phyloP scores from a whole-genome alignment of 2,888 invertebrate genomes.

The Sussaba pulchella region DNA sequence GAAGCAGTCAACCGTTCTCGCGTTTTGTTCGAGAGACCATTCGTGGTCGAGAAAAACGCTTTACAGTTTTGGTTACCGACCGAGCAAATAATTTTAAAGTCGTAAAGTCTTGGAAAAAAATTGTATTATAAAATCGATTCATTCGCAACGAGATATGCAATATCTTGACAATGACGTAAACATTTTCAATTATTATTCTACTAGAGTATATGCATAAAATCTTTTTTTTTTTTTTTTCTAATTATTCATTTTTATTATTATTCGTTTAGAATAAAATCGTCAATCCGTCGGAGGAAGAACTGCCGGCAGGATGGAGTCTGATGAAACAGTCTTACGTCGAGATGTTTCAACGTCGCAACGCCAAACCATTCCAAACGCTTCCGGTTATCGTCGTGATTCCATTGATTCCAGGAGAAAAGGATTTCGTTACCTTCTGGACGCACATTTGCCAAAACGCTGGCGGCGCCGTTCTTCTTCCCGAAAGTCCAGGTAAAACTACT shows the following conservation, averaged over 20 bases:
- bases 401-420: constrained; percentile 82
- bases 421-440: constrained; percentile 87
- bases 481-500: constrained; percentile 77
- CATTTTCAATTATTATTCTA: too few relatives aligned
- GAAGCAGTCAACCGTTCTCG: too few relatives aligned
- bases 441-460: constrained; percentile 87
- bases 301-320: constrained; percentile 88
- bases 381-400: constrained; percentile 78
- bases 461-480: constrained; percentile 75
- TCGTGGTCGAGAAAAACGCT: too few relatives aligned
- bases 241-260: neutral
- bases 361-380: constrained; percentile 75
- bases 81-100: too few relatives aligned
- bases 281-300: constrained; percentile 85
- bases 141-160: neutral
- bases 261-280: constrained; percentile 79
- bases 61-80: too few relatives aligned
- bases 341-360: constrained; percentile 76
- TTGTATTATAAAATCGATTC: too few relatives aligned
- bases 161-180: neutral
- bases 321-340: constrained; percentile 84
- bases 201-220: too few relatives aligned
- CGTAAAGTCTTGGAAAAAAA: too few relatives aligned
- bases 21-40: too few relatives aligned
- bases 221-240: neutral